Evolutionary conservation across 2,797 vertebrate genomes (phyloP).

Genomic region (Centropyge bicolor): DNA sequence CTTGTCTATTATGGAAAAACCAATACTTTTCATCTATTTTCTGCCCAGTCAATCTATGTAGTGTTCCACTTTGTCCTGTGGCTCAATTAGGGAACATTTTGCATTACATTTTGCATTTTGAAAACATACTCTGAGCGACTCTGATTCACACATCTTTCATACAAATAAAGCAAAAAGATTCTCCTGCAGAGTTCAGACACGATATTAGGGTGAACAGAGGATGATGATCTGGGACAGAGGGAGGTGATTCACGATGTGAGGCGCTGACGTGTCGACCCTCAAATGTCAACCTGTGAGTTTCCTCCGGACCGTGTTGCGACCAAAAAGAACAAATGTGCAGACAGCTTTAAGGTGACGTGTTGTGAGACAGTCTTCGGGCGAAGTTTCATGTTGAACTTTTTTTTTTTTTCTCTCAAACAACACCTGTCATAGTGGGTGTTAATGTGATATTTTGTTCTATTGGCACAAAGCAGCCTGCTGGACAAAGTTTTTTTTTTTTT

Average conservation of each 20-base stretch:
- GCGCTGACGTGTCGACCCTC: conserved; percentile 10
- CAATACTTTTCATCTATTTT: conserved; percentile 65
- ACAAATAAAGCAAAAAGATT: background rate
- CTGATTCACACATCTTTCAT: background rate
- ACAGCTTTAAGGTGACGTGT: conserved; percentile 6
- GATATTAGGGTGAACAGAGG: conserved; percentile 1
- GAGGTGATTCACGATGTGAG: conserved; percentile 41
- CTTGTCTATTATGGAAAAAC: conserved; percentile 75
- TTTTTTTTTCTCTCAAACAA: background rate
- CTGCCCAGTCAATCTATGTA: conserved; percentile 57
- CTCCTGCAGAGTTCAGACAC: background rate
- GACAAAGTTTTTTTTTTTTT: background rate
- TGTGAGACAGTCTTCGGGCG: background rate
- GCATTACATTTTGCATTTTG: conserved; percentile 4
- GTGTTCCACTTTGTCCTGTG: conserved; percentile 62
- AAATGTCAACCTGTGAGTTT: conserved; percentile 41
- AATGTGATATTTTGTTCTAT: conserved; percentile 3
- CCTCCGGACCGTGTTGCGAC: conserved; percentile 13
- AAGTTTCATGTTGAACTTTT: conserved; percentile 1
- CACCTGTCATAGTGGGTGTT: background rate
- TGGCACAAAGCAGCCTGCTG: conserved; percentile 5
- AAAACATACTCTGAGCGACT: background rate
- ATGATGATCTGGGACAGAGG: conserved; percentile 15
- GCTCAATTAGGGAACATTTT: conserved; percentile 44
- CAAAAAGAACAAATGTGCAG: background rate